Evolutionary conservation across 2,797 vertebrate genomes (phyloP).

Genomic region (Centroberyx gerrardi): DNA sequence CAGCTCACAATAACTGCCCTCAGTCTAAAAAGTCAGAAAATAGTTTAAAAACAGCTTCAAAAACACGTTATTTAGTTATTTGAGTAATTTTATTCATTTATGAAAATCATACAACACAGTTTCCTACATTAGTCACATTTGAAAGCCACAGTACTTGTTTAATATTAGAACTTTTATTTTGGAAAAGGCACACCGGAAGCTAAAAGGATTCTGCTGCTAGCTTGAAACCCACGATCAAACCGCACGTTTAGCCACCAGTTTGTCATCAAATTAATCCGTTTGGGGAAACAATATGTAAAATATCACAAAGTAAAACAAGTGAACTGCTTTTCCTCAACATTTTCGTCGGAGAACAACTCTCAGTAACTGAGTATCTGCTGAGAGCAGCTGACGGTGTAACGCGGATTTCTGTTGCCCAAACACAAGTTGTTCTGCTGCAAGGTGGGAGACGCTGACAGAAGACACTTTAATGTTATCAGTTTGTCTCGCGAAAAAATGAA

Average conservation of each 20-base stretch:
- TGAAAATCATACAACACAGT: too few species aligned
- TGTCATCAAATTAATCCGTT: background rate
- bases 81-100: too few species aligned
- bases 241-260: conserved; percentile 23
- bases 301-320: rapidly evolving
- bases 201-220: background rate
- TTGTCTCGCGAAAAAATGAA: too few species aligned
- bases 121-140: too few species aligned
- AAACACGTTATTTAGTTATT: too few species aligned
- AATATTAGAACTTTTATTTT: conserved; percentile 45
- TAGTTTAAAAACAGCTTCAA: too few species aligned
- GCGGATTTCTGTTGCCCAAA: conserved; percentile 60
- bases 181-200: conserved; percentile 24
- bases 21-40: too few species aligned
- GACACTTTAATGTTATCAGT: background rate
- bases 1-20: too few species aligned
- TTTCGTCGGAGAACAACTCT: rapidly evolving
- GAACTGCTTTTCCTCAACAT: rapidly evolving
- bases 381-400: conserved; percentile 62
- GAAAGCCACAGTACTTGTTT: too few species aligned
- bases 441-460: conserved; percentile 30
- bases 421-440: conserved; percentile 28
- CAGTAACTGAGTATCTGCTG: background rate
- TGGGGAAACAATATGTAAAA: rapidly evolving
- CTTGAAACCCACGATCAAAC: conserved; percentile 35